These are phyloP conservation scores for Panagrolaimus sp. DNA, from an alignment of 1,140 invertebrate species.

Conservation along the genomic window DNA sequence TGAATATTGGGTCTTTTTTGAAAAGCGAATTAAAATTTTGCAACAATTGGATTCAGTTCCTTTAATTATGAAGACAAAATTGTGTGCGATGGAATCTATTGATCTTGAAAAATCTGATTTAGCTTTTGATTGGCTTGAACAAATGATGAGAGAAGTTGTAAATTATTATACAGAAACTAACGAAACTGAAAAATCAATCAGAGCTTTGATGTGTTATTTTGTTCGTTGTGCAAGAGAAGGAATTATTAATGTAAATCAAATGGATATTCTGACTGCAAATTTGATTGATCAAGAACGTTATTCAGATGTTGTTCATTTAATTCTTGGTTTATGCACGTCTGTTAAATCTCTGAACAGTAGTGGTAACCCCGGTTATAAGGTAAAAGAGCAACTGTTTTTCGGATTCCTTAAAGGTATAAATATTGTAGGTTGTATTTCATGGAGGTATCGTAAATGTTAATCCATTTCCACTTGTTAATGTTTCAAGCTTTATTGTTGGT, in stretches of 20 bases:
- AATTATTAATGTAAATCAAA: slow-evolving; percentile 36
- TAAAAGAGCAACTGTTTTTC: neutral
- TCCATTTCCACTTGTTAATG: slow-evolving; percentile 36
- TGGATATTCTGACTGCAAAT: slow-evolving; percentile 30
- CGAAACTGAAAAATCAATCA: slow-evolving; percentile 55
- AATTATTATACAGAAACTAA: slow-evolving; percentile 53
- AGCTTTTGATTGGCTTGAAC: slow-evolving; percentile 47
- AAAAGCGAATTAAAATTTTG: slow-evolving; percentile 53
- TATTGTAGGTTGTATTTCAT: too few relatives aligned
- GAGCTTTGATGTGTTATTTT: slow-evolving; percentile 51
- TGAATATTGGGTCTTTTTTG: slow-evolving; percentile 54
- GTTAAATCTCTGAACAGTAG: slow-evolving; percentile 32
- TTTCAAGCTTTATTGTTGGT: slow-evolving; percentile 27
- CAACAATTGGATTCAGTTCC: slow-evolving; percentile 40
- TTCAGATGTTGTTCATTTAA: slow-evolving; percentile 45
- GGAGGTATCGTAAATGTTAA: slow-evolving; percentile 28
- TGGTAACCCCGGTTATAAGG: slow-evolving; percentile 27
- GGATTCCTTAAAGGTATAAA: too few relatives aligned
- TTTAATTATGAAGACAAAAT: slow-evolving; percentile 52
- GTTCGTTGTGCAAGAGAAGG: slow-evolving; percentile 39
- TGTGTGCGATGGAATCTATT: slow-evolving; percentile 48
- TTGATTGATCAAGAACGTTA: slow-evolving; percentile 35
- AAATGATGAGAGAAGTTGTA: slow-evolving; percentile 49
- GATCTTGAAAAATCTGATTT: slow-evolving; percentile 40
- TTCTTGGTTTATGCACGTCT: slow-evolving; percentile 38